Percentiles rank a stretch among this genome's conserved stretches.
Evolutionary conservation across 2,888 invertebrate genomes (phyloP).

Genomic region (Melieria omissa): DNA sequence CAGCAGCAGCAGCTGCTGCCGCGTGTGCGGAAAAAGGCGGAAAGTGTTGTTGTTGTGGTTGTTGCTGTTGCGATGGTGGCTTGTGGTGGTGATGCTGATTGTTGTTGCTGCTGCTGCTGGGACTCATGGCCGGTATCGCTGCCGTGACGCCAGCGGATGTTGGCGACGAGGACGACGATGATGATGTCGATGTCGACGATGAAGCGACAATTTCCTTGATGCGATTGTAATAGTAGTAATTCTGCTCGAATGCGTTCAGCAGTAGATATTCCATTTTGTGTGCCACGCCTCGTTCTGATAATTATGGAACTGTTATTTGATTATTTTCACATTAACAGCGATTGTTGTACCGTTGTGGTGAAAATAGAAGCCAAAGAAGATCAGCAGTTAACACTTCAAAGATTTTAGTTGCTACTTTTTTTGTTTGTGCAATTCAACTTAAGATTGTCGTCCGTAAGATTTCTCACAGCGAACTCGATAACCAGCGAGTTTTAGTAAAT

Average conservation of each 20-base stretch:
- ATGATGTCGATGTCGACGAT: slow-evolving; percentile 41
- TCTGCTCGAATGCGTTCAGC: slow-evolving; percentile 62
- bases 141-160: slow-evolving; percentile 32
- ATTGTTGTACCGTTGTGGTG: no score
- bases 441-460: no score
- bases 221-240: slow-evolving; percentile 57
- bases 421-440: no score
- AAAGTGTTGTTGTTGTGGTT: slow-evolving; percentile 30
- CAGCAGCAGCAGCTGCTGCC: slow-evolving; percentile 49
- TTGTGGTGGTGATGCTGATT: slow-evolving; percentile 15
- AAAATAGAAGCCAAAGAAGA: no score
- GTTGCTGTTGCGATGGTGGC: slow-evolving; percentile 43
- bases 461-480: no score
- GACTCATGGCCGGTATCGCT: slow-evolving; percentile 29
- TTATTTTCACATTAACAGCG: no score
- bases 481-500: no score
- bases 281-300: neutral
- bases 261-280: slow-evolving; percentile 62
- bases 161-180: slow-evolving; percentile 55
- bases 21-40: slow-evolving; percentile 36
- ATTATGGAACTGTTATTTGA: no score
- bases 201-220: slow-evolving; percentile 55
- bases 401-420: no score
- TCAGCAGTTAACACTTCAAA: no score
- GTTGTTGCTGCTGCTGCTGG: slow-evolving; percentile 36